Conservation (phyloP, 1,140 invertebrate genomes). For the Rhagoletis zephyria region DNA sequence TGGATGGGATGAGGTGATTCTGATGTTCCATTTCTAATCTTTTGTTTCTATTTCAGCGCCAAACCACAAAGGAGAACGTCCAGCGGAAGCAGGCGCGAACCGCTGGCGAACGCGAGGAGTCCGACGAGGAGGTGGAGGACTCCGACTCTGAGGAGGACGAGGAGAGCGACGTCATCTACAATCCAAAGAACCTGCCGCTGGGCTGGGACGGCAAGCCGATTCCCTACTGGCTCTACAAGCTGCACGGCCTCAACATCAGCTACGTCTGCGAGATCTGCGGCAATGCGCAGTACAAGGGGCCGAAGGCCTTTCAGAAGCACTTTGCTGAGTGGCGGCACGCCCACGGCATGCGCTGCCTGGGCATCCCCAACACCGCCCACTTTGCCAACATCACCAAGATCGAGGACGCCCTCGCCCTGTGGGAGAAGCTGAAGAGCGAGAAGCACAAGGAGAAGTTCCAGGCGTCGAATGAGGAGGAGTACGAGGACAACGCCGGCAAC, state of each 20-base stretch:
- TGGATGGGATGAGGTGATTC: too few relatives aligned
- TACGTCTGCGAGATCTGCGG: slow-evolving; percentile 99
- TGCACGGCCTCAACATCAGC: slow-evolving; percentile 98
- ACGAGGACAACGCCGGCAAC: slow-evolving; percentile 98
- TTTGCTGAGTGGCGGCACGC: slow-evolving; percentile 99
- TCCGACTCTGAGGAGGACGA: slow-evolving; percentile 88
- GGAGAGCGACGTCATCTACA: slow-evolving; percentile 95
- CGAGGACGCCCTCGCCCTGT: slow-evolving; percentile 96
- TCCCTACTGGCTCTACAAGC: slow-evolving; percentile 99
- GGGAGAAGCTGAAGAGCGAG: slow-evolving; percentile 96
- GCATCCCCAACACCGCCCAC: slow-evolving; percentile 99
- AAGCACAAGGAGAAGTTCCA: slow-evolving; percentile 97
- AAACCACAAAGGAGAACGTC: slow-evolving; percentile 96
- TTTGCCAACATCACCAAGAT: slow-evolving; percentile 99
- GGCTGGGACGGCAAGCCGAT: slow-evolving; percentile 99
- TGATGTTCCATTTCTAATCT: too few relatives aligned
- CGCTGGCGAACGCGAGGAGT: slow-evolving; percentile 93
- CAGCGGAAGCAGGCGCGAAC: slow-evolving; percentile 97
- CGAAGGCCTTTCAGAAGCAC: slow-evolving; percentile 98
- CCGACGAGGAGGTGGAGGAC: slow-evolving; percentile 92
- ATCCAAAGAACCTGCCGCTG: slow-evolving; percentile 98
- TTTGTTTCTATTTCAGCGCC: slow-evolving; percentile 88
- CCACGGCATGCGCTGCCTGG: slow-evolving; percentile 98
- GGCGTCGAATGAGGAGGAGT: slow-evolving; percentile 99
- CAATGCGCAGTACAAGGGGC: slow-evolving; percentile 99